phyloP scores from a whole-genome alignment of 2,113 vertebrate genomes.

The Chelonoidis abingdonii region DNA sequence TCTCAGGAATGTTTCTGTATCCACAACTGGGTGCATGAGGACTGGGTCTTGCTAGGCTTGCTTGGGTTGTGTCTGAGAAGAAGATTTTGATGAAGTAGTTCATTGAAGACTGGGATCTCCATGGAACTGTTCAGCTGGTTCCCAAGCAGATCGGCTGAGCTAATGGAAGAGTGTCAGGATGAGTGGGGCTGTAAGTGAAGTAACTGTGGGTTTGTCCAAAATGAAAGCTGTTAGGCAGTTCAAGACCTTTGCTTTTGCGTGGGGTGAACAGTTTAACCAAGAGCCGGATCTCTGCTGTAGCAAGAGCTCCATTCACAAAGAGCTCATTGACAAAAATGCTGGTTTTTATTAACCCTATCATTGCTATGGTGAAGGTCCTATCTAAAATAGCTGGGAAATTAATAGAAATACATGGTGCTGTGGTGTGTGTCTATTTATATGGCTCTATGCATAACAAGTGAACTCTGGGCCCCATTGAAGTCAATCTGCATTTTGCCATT shows the following conservation, averaged over 20 bases:
- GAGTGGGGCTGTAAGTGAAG: neutral
- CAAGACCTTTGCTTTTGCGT: neutral
- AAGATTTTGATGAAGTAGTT: neutral
- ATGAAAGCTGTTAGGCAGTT: neutral
- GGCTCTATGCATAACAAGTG: no score
- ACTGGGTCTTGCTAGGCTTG: neutral
- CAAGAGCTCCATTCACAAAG: neutral
- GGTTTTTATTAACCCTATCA: neutral
- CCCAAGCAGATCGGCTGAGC: neutral
- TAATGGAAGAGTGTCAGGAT: neutral
- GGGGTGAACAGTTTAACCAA: neutral
- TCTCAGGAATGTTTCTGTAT: neutral
- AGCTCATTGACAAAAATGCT: neutral
- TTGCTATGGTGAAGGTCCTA: neutral
- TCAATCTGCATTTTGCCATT: no score
- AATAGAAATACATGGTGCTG: no score
- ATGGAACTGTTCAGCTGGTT: fast-evolving
- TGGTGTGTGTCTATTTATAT: no score
- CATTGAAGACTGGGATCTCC: neutral
- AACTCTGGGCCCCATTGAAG: no score
- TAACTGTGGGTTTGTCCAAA: neutral
- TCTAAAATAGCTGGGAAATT: no score
- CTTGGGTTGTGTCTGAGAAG: neutral
- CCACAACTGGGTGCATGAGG: neutral
- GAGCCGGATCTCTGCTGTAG: neutral